Conservation (phyloP, 35 echinoderm and acorn worm genomes). For the Acanthaster planci region DNA sequence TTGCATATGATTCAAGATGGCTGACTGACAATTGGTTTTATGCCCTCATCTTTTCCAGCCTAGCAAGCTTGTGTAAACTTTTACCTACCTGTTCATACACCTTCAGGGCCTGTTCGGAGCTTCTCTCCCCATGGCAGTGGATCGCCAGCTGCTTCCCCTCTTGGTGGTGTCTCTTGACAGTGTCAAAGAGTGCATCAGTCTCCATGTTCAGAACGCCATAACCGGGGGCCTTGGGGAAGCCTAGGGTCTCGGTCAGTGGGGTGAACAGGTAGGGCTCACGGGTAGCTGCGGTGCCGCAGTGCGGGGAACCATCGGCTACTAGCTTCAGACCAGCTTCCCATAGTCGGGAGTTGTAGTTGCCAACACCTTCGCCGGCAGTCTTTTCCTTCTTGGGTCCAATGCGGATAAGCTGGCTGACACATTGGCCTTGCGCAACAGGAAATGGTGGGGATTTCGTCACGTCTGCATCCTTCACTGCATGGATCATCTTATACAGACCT, state of each 20-base stretch:
- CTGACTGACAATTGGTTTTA: background rate
- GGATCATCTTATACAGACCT: conserved; percentile 15
- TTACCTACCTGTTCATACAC: conserved; percentile 52
- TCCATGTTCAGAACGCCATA: conserved; percentile 55
- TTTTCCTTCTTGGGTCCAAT: background rate
- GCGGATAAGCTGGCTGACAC: background rate
- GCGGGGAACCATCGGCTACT: conserved; percentile 62
- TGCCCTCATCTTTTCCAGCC: background rate
- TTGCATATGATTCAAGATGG: background rate
- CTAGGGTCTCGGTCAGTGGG: conserved; percentile 49
- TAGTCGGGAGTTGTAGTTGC: conserved; percentile 39
- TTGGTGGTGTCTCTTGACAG: conserved; percentile 16
- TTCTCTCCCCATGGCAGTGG: conserved; percentile 56
- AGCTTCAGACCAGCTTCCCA: conserved; percentile 62
- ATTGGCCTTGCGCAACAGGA: too few relatives aligned
- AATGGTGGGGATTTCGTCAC: too few relatives aligned
- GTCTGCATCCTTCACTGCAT: background rate
- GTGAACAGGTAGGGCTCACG: conserved; percentile 37
- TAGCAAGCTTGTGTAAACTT: background rate
- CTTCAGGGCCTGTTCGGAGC: conserved; percentile 30
- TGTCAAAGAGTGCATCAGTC: background rate
- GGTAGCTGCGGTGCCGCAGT: conserved; percentile 50
- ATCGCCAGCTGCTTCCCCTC: conserved; percentile 48
- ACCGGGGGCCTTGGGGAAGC: conserved; percentile 42
- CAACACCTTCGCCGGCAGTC: background rate